Base-by-base conservation (phyloP, 2,797 vertebrate species). In the Falco novaeseelandiae region DNA sequence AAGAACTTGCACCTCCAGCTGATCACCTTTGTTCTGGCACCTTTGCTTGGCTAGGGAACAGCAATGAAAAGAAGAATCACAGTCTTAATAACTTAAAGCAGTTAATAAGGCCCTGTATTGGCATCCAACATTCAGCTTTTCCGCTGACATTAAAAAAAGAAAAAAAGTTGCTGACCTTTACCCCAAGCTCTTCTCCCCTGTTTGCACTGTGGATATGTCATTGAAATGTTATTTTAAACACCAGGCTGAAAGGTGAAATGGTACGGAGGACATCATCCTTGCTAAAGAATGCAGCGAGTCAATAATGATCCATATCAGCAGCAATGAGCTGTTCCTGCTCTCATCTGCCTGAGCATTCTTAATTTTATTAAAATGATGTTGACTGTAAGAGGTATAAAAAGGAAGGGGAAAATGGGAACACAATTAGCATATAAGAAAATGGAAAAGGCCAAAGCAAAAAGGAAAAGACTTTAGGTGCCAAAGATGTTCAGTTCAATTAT, bases 311-410 rank as follows among this genome's bases (percentile, higher is more conserved):
- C 80, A 71, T 83, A 71, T 17, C 5, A 77, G 15, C 6, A 29
- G 40, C 93, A 94, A 97, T 91, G 89, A 97, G 30, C 30, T 65
- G n/a, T 51, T 97, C 34, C 23, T 58, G 25, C 29, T 95, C 44
- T 93, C 62, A 70, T 40, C 83, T 78, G 11, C 85, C 61, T 49
- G 30, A 93, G 21, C 7, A 18, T 94, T 96, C 38, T 63, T 90
- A 91, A 54, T 1, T 8, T 55, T 95, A 88, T 95, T 94, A 86
- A 97, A 94, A 91, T 88, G 5, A 81, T 69, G 22, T 90, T 95
- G 32, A 20, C 62, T 89, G 54, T 72, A 96, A 97, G 88, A 93
- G 48, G 10, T 62, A 88, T 67, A 88, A 94, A 88, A 97, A 94
- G 9, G n/a, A 94, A 79, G 5, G 14, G 58, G 73, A 92, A 92